Evolutionary conservation across 2,888 invertebrate genomes (phyloP).

Genomic region (Lamellibrachia satsuma): DNA sequence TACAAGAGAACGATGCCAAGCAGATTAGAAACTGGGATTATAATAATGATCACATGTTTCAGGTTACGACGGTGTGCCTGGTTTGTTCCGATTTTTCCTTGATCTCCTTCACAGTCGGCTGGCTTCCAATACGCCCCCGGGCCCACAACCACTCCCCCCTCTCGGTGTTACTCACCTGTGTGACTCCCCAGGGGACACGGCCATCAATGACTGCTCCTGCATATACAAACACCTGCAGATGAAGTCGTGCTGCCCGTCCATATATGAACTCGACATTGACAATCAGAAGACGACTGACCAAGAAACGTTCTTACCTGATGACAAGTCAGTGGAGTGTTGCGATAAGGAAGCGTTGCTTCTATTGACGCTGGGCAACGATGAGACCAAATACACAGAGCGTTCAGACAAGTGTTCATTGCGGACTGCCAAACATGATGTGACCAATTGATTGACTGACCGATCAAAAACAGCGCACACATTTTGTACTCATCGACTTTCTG

Average conservation of each 20-base stretch:
- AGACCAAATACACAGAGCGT: background rate
- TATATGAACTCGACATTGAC: background rate
- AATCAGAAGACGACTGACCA: background rate
- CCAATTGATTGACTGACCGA: background rate
- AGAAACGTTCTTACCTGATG: background rate
- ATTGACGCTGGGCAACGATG: background rate
- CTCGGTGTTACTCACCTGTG: slow-evolving; percentile 17
- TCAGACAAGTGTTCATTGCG: background rate
- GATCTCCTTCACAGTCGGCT: slow-evolving; percentile 30
- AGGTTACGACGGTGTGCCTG: slow-evolving; percentile 43
- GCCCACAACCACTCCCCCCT: background rate
- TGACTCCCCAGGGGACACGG: background rate
- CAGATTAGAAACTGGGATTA: background rate
- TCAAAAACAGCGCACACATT: background rate
- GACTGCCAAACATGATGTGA: background rate
- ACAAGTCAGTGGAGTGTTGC: background rate
- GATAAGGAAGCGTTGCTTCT: background rate
- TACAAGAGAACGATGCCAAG: no score
- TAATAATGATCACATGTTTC: background rate
- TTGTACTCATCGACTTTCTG: background rate
- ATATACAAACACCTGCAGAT: background rate
- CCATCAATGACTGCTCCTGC: background rate
- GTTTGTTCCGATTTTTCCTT: slow-evolving; percentile 37
- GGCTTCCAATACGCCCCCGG: background rate
- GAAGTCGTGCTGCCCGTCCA: background rate